Conservation (phyloP, 2,888 invertebrate genomes). For the Neuroscelio doddi region DNA sequence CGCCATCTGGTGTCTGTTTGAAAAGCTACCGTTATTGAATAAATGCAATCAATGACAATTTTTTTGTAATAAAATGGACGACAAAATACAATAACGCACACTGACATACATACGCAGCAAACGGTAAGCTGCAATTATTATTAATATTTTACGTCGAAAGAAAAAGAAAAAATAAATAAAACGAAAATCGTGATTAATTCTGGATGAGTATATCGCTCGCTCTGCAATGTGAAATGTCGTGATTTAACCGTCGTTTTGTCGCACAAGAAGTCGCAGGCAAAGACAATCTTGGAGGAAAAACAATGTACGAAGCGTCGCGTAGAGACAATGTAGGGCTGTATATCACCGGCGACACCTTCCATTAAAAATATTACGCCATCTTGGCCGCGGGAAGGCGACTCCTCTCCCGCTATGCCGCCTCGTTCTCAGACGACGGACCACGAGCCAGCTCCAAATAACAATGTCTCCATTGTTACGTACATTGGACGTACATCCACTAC, state of each 20-base stretch:
- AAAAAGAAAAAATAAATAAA: too few relatives aligned
- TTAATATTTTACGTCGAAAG: too few relatives aligned
- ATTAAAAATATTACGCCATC: slow-evolving; percentile 72
- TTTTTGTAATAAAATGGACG: too few relatives aligned
- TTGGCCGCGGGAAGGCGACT: slow-evolving; percentile 55
- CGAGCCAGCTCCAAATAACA: slow-evolving; percentile 66
- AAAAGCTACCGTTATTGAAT: not conserved
- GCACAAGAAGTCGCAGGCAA: slow-evolving; percentile 11
- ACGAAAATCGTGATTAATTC: too few relatives aligned
- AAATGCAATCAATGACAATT: too few relatives aligned
- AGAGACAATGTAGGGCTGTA: slow-evolving; percentile 69
- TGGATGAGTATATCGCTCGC: too few relatives aligned
- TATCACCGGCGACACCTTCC: slow-evolving; percentile 70
- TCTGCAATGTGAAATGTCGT: too few relatives aligned
- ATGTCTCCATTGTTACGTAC: slow-evolving; percentile 68
- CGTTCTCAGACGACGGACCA: slow-evolving; percentile 41
- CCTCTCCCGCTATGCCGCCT: slow-evolving; percentile 29
- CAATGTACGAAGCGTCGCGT: slow-evolving; percentile 66
- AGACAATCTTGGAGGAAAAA: slow-evolving; percentile 49
- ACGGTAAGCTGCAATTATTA: too few relatives aligned
- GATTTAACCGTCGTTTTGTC: slow-evolving; percentile 21
- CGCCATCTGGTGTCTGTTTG: not conserved
- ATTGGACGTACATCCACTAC: slow-evolving; percentile 58
- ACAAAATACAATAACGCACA: too few relatives aligned
- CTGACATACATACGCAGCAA: too few relatives aligned